Evolutionary conservation across 2,113 vertebrate genomes (phyloP).

Genomic region (Scytalopus superciliaris): DNA sequence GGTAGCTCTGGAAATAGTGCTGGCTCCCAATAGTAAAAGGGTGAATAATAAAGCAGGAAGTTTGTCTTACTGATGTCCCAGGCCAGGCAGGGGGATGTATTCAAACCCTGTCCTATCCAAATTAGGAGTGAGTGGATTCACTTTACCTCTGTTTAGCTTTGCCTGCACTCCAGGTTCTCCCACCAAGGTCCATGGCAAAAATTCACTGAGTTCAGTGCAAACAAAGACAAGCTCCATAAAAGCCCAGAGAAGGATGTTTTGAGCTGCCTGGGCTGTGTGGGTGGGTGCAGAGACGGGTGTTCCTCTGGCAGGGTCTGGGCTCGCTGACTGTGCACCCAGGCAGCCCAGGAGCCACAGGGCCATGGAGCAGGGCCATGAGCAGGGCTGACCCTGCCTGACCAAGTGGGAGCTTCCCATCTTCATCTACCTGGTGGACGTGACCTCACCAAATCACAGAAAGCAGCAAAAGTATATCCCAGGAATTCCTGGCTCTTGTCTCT

Average conservation of each 20-base stretch:
- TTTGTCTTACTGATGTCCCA: background rate
- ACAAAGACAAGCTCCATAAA: background rate
- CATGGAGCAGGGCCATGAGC: rapidly evolving
- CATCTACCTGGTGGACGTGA: background rate
- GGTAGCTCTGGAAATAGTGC: background rate
- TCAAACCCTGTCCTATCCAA: background rate
- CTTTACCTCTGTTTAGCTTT: background rate
- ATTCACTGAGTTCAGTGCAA: background rate
- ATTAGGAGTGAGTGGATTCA: background rate
- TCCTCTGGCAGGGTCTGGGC: background rate
- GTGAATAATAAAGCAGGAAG: background rate
- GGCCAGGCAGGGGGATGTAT: background rate
- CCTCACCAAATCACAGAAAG: background rate
- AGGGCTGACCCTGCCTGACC: background rate
- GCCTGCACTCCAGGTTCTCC: background rate
- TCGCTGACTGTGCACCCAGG: rapidly evolving
- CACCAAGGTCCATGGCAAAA: background rate
- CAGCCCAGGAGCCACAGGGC: rapidly evolving
- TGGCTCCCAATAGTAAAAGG: background rate
- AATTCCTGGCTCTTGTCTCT: background rate
- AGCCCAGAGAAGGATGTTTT: background rate
- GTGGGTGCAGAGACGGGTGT: background rate
- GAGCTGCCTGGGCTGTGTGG: background rate
- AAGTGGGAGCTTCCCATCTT: background rate
- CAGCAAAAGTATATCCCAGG: background rate